Evolutionary conservation across 2,797 vertebrate genomes (phyloP).

Genomic region (Sebastes baramenuke): DNA sequence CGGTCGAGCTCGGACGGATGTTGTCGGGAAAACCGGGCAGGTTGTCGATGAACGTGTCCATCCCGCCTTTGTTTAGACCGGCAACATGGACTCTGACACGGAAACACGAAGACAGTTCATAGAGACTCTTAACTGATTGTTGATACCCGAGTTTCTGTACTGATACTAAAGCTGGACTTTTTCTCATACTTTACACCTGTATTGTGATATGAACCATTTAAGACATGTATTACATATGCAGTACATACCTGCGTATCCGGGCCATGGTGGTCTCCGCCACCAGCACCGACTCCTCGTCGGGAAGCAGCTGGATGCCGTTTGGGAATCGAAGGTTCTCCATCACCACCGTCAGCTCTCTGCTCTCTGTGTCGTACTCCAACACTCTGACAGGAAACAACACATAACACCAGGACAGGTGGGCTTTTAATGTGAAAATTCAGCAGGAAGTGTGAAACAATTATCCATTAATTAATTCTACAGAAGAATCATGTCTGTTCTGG

Average conservation of each 20-base stretch:
- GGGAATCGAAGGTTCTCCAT: constrained; percentile 93
- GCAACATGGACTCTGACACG: constrained; percentile 90
- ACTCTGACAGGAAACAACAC: constrained; percentile 78
- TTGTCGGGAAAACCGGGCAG: constrained; percentile 96
- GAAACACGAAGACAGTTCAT: background rate
- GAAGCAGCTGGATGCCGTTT: constrained; percentile 94
- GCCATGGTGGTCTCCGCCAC: constrained; percentile 95
- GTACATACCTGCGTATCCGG: constrained; percentile 87
- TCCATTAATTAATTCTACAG: background rate
- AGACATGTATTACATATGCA: accelerated
- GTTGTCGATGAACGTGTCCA: constrained; percentile 95
- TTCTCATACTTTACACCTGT: too few species aligned
- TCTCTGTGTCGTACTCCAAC: constrained; percentile 89
- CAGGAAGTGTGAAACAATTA: background rate
- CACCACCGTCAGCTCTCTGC: constrained; percentile 89
- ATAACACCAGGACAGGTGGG: background rate
- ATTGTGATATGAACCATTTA: too few species aligned
- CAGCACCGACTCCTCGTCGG: constrained; percentile 92
- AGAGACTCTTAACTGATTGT: background rate
- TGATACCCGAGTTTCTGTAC: too few species aligned
- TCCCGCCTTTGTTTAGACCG: constrained; percentile 95
- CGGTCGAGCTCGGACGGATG: constrained; percentile 90
- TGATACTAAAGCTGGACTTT: too few species aligned
- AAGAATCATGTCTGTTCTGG: too few species aligned
- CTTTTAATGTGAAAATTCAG: constrained; percentile 21